These are phyloP conservation scores for Acrocephalus scirpaceus DNA, from an alignment of 2,797 vertebrate genomes.

Conservation along the genomic window DNA sequence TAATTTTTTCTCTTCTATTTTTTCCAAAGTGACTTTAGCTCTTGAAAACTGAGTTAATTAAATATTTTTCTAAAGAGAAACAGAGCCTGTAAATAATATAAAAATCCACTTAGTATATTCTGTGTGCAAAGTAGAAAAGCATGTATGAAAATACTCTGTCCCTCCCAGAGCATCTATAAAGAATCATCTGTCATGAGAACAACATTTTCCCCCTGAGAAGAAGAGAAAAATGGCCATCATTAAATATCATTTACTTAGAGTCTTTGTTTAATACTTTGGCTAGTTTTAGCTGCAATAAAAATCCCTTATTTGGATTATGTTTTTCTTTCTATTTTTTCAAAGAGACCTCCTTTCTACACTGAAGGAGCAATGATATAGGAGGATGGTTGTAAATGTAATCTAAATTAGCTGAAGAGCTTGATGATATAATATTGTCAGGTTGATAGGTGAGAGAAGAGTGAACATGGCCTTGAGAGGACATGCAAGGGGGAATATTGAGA, in stretches of 20 bases:
- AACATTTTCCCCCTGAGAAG: neutral
- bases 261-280: neutral
- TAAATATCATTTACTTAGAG: neutral
- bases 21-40: neutral
- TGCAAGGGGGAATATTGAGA: neutral
- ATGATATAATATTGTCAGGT: neutral
- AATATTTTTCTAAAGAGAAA: slow-evolving; percentile 2
- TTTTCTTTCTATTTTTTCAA: neutral
- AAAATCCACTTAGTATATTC: neutral
- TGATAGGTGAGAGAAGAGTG: neutral
- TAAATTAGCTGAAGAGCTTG: neutral
- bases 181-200: neutral
- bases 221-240: neutral
- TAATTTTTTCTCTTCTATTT: neutral
- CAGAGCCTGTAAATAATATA: neutral
- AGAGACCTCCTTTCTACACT: neutral
- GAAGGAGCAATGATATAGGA: neutral
- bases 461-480: neutral
- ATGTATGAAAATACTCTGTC: neutral
- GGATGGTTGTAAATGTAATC: neutral
- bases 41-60: neutral
- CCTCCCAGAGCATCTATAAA: neutral
- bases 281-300: neutral
- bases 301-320: neutral
- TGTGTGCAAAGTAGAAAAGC: slow-evolving; percentile 20